Conservation (phyloP, 2,888 invertebrate species). For the Caenorhabditis uteleia region DNA sequence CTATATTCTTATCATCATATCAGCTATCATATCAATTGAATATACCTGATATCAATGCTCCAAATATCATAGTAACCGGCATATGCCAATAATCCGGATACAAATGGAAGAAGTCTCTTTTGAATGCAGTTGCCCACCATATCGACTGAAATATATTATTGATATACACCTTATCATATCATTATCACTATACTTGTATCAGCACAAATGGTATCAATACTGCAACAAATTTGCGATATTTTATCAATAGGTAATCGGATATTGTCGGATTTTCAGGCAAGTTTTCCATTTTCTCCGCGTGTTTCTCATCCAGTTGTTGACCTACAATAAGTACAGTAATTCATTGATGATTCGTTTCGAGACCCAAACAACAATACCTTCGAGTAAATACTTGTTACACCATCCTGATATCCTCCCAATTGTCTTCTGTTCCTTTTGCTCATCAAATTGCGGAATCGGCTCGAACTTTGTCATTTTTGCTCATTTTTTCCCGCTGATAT, state of each 20-base stretch:
- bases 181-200: constrained; percentile 36
- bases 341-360: no score
- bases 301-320: constrained; percentile 25
- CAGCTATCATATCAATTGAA: no score
- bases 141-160: constrained; percentile 28
- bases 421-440: no score
- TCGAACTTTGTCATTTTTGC: no score
- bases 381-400: constrained; percentile 2
- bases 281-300: constrained; percentile 10
- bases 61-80: constrained; percentile 68
- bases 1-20: no score
- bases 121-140: constrained; percentile 64
- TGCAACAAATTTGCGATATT: constrained; percentile 51
- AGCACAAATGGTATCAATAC: constrained; percentile 46
- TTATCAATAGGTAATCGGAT: constrained; percentile 19
- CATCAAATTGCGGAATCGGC: no score
- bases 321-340: no score
- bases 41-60: constrained; percentile 63
- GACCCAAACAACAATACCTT: no score
- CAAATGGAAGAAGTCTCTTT: constrained; percentile 51
- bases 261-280: constrained; percentile 25
- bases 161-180: no score
- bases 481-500: no score
- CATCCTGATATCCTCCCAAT: no score
- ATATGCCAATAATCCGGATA: constrained; percentile 64